A percentile compares a stretch with the other conserved stretches of the same genome.
Conservation (phyloP, 2,113 vertebrate genomes). For the Potamarius usumacintae region DNA sequence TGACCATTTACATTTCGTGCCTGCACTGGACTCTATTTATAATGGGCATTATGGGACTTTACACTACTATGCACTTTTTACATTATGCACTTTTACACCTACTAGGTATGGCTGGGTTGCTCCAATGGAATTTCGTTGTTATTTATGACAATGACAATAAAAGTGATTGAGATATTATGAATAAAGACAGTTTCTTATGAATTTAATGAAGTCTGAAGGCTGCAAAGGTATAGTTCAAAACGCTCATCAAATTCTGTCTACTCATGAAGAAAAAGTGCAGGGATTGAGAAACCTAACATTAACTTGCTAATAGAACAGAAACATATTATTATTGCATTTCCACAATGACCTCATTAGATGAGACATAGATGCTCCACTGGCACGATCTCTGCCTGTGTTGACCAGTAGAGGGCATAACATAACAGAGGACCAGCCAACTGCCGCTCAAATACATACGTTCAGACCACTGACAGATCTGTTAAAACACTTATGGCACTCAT, state of each 20-base stretch:
- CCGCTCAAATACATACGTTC: background rate
- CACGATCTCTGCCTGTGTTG: background rate
- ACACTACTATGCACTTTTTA: too few species aligned
- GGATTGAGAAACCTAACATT: background rate
- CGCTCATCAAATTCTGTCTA: background rate
- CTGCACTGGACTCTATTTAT: too few species aligned
- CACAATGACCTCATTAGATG: background rate
- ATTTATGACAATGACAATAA: too few species aligned
- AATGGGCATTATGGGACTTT: too few species aligned
- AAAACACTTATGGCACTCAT: background rate
- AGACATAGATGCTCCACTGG: background rate
- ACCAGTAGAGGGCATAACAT: constrained; percentile 44
- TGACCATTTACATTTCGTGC: too few species aligned
- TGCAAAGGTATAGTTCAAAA: background rate
- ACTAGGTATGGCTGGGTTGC: too few species aligned
- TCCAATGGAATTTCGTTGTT: too few species aligned
- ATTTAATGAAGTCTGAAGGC: background rate
- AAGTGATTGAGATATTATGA: background rate
- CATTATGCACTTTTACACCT: too few species aligned
- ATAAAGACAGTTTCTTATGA: background rate
- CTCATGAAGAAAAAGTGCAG: background rate
- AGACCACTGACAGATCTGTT: background rate
- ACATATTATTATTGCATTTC: background rate
- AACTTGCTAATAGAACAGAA: background rate
- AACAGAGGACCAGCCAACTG: constrained; percentile 12